Percentiles rank a stretch among this genome's conserved stretches.
Conservation (phyloP, 2,113 vertebrate genomes). For the Hippocampus mohnikei region DNA sequence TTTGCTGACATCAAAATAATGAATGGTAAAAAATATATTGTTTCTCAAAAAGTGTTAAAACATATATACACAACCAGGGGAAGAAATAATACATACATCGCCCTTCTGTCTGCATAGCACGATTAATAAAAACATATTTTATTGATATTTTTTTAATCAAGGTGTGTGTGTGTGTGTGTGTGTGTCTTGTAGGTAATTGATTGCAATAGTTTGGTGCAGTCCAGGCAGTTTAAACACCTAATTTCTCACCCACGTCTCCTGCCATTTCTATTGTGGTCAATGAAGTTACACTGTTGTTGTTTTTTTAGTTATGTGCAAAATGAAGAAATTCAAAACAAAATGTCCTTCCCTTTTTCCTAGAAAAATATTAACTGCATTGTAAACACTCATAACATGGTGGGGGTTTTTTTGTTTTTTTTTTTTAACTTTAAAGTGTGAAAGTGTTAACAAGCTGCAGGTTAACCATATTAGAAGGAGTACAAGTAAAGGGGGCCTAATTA, state of each 20-base stretch:
- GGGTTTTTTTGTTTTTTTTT: conserved; percentile 19
- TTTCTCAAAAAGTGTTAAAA: conserved; percentile 13
- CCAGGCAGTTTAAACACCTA: background rate
- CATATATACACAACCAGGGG: conserved; percentile 33
- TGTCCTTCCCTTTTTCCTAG: conserved; percentile 29
- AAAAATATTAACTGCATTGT: conserved; percentile 57
- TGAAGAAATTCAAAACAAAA: conserved; percentile 31
- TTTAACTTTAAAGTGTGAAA: conserved; percentile 52
- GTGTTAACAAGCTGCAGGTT: conserved; percentile 8
- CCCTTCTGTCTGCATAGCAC: conserved; percentile 9
- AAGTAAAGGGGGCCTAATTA: conserved; percentile 12
- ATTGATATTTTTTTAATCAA: conserved; percentile 29
- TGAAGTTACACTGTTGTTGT: background rate
- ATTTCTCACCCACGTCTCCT: background rate
- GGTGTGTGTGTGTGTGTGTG: conserved; percentile 26
- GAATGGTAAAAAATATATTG: background rate
- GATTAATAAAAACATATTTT: conserved; percentile 20
- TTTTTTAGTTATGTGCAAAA: conserved; percentile 59
- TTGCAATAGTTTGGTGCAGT: background rate
- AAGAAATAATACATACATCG: conserved; percentile 26
- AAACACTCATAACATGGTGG: conserved; percentile 46
- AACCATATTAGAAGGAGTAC: background rate
- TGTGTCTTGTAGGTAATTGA: background rate
- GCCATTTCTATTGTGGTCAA: background rate
- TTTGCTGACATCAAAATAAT: conserved; percentile 13